phyloP scores from a whole-genome alignment of 2,113 vertebrate genomes.

The Hemicordylus capensis region DNA sequence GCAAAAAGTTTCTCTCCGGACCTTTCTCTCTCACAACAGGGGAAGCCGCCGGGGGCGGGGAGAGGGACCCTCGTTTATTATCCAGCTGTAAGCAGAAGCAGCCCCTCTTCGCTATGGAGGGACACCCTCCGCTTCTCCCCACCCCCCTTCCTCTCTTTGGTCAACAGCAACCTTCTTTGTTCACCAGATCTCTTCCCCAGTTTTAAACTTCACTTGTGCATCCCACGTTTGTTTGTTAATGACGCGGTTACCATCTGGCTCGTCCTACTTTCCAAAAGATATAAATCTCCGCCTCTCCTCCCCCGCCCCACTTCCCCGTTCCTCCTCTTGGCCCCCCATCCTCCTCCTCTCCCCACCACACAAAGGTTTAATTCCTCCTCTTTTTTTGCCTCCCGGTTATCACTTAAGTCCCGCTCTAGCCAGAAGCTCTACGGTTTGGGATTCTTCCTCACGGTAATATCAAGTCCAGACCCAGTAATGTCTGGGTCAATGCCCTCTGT shows the following conservation, averaged over 20 bases:
- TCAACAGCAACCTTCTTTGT: constrained; percentile 92
- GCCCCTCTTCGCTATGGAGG: constrained; percentile 68
- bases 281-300: constrained; percentile 79
- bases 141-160: constrained; percentile 17
- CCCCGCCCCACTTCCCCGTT: not conserved
- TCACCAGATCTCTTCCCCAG: constrained; percentile 82
- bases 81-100: constrained; percentile 72
- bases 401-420: constrained; percentile 77
- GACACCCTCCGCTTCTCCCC: not conserved
- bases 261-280: constrained; percentile 89
- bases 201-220: constrained; percentile 85
- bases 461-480: constrained; percentile 39
- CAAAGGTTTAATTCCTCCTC: not conserved
- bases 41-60: constrained; percentile 35
- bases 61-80: constrained; percentile 75
- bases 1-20: constrained; percentile 74
- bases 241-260: constrained; percentile 88
- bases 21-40: constrained; percentile 76
- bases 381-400: constrained; percentile 56
- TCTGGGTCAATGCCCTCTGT: no score
- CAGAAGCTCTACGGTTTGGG: constrained; percentile 77
- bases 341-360: no score
- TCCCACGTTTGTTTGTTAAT: constrained; percentile 88
- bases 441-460: constrained; percentile 65
- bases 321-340: not conserved